A percentile compares a stretch with the other conserved stretches of the same genome.
Conservation (phyloP, 2,797 vertebrate species). For the Oophaga sylvatica region DNA sequence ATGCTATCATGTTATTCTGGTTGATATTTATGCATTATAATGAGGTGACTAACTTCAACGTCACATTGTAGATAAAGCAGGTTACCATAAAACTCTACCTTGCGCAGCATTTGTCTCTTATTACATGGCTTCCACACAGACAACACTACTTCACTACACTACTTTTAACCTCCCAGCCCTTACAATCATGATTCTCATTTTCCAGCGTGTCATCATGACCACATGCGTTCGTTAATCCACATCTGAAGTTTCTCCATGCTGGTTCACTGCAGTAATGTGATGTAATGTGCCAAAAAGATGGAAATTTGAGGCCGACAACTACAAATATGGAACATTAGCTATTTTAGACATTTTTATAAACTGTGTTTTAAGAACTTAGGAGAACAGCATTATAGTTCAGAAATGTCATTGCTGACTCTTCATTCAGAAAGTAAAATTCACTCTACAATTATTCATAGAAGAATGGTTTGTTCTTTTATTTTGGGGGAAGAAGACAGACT, state of each 20-base stretch:
- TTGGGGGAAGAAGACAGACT: background rate
- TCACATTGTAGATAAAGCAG: background rate
- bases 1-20: too few species aligned
- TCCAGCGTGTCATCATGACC: conserved; percentile 39
- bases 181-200: conserved; percentile 30
- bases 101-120: too few species aligned
- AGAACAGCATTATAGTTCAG: background rate
- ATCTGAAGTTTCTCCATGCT: conserved; percentile 42
- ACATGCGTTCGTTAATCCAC: conserved; percentile 42
- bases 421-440: background rate
- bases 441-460: background rate
- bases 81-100: too few species aligned
- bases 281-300: conserved; percentile 33
- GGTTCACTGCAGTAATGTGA: conserved; percentile 26
- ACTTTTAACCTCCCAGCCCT: background rate
- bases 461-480: background rate
- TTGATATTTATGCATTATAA: background rate
- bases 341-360: conserved; percentile 14
- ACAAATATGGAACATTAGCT: conserved; percentile 18
- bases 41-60: background rate
- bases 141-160: background rate
- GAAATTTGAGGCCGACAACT: conserved; percentile 2
- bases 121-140: background rate
- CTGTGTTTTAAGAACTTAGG: background rate
- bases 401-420: background rate